phyloP scores from a whole-genome alignment of 1,140 invertebrate genomes.

The Trachelipus rathkii region DNA sequence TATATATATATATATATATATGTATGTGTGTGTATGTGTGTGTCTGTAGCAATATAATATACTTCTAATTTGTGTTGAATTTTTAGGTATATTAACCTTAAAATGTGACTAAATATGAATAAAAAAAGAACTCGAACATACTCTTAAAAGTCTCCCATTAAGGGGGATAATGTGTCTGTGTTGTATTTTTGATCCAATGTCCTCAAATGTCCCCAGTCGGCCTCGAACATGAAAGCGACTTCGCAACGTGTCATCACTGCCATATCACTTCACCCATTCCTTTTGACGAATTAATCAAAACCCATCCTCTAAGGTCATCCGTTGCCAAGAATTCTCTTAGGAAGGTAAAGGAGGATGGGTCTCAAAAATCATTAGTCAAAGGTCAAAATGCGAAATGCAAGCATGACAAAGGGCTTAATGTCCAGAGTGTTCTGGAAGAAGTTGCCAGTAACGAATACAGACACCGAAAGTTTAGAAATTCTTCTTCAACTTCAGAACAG shows the following conservation, averaged over 20 bases:
- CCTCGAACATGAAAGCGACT: not conserved
- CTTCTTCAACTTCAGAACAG: not conserved
- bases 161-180: no score
- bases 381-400: not conserved
- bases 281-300: conserved; percentile 26
- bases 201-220: not conserved
- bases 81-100: no score
- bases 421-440: not conserved
- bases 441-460: not conserved
- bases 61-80: no score
- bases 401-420: not conserved
- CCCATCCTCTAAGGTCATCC: conserved; percentile 24
- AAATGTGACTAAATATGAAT: no score
- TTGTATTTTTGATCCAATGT: not conserved
- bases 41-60: no score
- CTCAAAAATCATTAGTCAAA: not conserved
- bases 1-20: no score
- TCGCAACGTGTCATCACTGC: conserved; percentile 17
- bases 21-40: no score
- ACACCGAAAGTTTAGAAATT: not conserved
- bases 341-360: not conserved
- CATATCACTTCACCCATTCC: conserved; percentile 25
- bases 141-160: no score
- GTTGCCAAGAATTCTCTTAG: not conserved
- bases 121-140: no score